Percentiles rank a stretch among this genome's conserved stretches.
Evolutionary conservation across 2,797 vertebrate species (phyloP).

Genomic region (Mionectes olivaceus): DNA sequence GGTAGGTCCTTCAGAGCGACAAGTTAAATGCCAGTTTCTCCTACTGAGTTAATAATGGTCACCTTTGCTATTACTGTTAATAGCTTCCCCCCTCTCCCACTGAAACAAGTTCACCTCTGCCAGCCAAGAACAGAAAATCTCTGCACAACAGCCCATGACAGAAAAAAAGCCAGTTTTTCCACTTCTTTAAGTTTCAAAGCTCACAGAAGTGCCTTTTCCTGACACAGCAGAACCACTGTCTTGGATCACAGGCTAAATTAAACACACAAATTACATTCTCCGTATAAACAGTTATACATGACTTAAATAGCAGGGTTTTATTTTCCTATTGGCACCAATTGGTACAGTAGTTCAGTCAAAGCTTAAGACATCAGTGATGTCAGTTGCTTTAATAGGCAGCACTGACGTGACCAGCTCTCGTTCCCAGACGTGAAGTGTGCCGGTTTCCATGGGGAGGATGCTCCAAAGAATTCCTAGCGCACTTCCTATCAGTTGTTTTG

Average conservation of each 20-base stretch:
- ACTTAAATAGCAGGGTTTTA: slow-evolving; percentile 53
- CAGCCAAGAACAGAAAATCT: background rate
- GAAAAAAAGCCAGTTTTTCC: slow-evolving; percentile 4
- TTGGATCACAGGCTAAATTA: slow-evolving; percentile 61
- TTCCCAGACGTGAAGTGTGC: slow-evolving; percentile 45
- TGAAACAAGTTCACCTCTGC: slow-evolving; percentile 17
- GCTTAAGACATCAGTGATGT: slow-evolving; percentile 58
- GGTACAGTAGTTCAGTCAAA: slow-evolving; percentile 54
- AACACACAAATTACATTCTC: slow-evolving; percentile 55
- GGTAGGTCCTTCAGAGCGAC: background rate
- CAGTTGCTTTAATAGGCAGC: slow-evolving; percentile 64
- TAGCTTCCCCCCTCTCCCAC: background rate
- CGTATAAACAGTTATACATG: slow-evolving; percentile 48
- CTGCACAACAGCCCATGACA: background rate
- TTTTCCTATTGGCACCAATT: slow-evolving; percentile 52
- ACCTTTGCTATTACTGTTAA: slow-evolving; percentile 42
- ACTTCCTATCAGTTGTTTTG: slow-evolving; percentile 55
- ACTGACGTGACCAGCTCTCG: background rate
- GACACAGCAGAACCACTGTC: slow-evolving; percentile 41
- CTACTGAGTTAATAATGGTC: background rate
- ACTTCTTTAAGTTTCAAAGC: slow-evolving; percentile 16
- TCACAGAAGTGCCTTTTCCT: slow-evolving; percentile 14
- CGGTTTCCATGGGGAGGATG: slow-evolving; percentile 61
- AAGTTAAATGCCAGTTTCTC: background rate
- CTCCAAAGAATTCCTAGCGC: slow-evolving; percentile 22